Conservation (phyloP, 2,888 invertebrate species). For the Coelogynopora nodosa region DNA sequence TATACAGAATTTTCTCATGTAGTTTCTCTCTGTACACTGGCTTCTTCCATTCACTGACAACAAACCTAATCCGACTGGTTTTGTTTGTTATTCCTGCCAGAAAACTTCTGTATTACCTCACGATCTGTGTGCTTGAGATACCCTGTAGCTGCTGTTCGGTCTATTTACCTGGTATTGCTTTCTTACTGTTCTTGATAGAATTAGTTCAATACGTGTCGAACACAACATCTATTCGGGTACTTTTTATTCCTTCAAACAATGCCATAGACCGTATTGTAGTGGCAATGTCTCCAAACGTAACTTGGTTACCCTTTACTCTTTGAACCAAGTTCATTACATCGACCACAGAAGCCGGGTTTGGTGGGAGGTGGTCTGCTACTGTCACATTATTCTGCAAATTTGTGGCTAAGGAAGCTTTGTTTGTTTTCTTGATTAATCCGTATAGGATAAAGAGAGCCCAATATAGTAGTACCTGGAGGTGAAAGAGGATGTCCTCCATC, state of each 20-base stretch:
- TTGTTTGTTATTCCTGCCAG: constrained; percentile 35
- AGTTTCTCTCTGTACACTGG: background rate
- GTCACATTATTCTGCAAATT: constrained; percentile 44
- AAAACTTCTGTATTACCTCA: constrained; percentile 45
- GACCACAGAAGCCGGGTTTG: constrained; percentile 44
- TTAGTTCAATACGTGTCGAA: background rate
- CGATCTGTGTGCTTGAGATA: constrained; percentile 45
- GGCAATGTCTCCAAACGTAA: constrained; percentile 46
- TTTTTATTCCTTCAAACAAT: constrained; percentile 29
- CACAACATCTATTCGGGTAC: constrained; percentile 5
- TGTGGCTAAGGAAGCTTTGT: too few species aligned
- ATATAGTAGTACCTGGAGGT: constrained; percentile 47
- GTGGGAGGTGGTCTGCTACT: constrained; percentile 41
- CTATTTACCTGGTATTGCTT: background rate
- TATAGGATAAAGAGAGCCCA: constrained; percentile 47
- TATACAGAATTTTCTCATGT: constrained; percentile 46
- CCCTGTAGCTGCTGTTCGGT: background rate
- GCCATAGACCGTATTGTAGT: constrained; percentile 36
- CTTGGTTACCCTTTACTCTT: constrained; percentile 44
- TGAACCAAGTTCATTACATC: constrained; percentile 48
- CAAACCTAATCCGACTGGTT: constrained; percentile 45
- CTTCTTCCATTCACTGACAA: constrained; percentile 44
- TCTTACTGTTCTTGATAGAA: background rate
- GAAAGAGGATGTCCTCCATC: constrained; percentile 46
- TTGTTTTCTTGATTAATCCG: constrained; percentile 46